A percentile compares a stretch with the other conserved stretches of the same genome.
Conservation (phyloP, 1,140 invertebrate genomes). For the Ctenoplectra terminalis region DNA sequence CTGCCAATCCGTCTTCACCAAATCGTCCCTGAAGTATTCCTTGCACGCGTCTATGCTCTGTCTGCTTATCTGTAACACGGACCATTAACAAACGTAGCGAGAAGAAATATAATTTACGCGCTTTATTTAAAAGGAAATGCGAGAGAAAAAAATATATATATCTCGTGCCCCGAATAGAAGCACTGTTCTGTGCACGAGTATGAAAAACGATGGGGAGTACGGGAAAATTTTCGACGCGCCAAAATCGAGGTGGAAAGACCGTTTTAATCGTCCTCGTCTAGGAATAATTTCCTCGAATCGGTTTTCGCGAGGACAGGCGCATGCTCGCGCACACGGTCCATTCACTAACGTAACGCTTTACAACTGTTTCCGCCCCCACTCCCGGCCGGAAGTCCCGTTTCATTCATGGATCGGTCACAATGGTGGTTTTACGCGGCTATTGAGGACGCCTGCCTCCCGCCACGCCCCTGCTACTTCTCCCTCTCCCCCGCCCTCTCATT, state of each 20-base stretch:
- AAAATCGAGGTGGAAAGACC: background rate
- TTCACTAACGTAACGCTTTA: conserved; percentile 77
- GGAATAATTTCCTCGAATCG: conserved; percentile 54
- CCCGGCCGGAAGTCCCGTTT: conserved; percentile 79
- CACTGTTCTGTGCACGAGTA: background rate
- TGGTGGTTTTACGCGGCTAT: conserved; percentile 81
- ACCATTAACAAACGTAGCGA: background rate
- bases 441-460: conserved; percentile 74
- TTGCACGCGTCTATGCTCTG: conserved; percentile 99
- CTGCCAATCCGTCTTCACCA: conserved; percentile 98
- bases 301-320: conserved; percentile 61
- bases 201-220: background rate
- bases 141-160: too few relatives aligned
- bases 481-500: background rate
- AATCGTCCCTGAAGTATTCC: conserved; percentile 98
- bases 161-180: too few relatives aligned
- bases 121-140: too few relatives aligned
- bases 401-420: conserved; percentile 81
- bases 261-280: conserved; percentile 11
- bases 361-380: conserved; percentile 80
- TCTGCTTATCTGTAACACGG: conserved; percentile 94
- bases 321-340: conserved; percentile 66
- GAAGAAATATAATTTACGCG: too few relatives aligned
- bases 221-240: background rate
- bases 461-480: conserved; percentile 60